phyloP scores from a whole-genome alignment of 2,797 vertebrate genomes.

The Lagocephalus sceleratus region DNA sequence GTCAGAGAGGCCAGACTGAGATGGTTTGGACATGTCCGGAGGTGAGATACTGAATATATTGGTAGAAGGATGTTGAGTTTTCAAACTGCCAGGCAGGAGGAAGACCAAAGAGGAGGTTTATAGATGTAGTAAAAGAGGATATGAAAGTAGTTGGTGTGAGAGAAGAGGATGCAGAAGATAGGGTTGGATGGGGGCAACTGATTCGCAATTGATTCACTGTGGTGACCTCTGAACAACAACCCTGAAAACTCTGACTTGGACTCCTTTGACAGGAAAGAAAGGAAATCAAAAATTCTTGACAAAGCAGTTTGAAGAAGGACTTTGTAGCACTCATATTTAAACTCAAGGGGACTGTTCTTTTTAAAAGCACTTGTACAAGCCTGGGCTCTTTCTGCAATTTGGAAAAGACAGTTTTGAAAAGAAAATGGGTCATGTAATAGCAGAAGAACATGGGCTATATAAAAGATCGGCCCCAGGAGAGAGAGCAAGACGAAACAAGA shows the following conservation, averaged over 20 bases:
- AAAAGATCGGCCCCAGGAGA: constrained; percentile 60
- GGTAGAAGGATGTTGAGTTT: too few species aligned
- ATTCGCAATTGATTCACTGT: too few species aligned
- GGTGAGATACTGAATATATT: too few species aligned
- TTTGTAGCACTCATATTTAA: constrained; percentile 64
- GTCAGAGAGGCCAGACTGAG: too few species aligned
- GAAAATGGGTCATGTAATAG: constrained; percentile 71
- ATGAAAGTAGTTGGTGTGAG: too few species aligned
- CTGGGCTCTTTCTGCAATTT: constrained; percentile 58
- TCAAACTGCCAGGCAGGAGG: too few species aligned
- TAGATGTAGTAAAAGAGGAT: too few species aligned
- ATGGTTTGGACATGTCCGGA: too few species aligned
- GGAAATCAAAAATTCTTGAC: constrained; percentile 61
- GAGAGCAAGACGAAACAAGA: constrained; percentile 48
- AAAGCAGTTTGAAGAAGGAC: constrained; percentile 64
- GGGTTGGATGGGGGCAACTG: too few species aligned
- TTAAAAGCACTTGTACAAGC: constrained; percentile 65
- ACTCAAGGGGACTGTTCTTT: constrained; percentile 68
- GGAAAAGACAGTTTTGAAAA: constrained; percentile 64
- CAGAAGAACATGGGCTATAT: constrained; percentile 63
- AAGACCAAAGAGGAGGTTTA: too few species aligned
- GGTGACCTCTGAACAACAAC: too few species aligned
- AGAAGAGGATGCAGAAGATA: too few species aligned
- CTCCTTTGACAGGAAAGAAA: background rate
- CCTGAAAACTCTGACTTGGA: constrained; percentile 5